Base-by-base conservation (phyloP, 2,113 vertebrate genomes). In the Notechis scutatus region DNA sequence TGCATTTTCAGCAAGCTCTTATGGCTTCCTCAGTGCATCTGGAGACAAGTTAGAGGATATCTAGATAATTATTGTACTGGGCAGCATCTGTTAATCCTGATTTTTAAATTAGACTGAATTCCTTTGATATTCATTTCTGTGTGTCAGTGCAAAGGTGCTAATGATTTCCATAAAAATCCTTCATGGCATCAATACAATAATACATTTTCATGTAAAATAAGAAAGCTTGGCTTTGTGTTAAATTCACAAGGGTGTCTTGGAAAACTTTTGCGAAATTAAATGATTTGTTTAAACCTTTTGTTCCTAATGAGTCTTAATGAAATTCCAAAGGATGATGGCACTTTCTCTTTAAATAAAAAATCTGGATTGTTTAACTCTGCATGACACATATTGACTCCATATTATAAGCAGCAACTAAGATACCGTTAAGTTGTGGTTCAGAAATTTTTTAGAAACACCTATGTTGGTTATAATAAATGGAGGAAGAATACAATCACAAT, bases 231-330 rank as follows among this genome's bases (percentile, higher is more conserved):
- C 95, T 95, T 57, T 23, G 56, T 18, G 86, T 87, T 57, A 93
- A 34, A 45, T 61, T 94, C 93, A 94, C 94, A 96, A 94, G 91
- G 94, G 92, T 69, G 94, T 94, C 88, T 92, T 91, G 93, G 93
- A 92, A 95, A 91, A 95, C 74, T 86, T 93, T 96, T 94, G 92
- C 93, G 91, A 94, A 94, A 92, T 91, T 89, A 92, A 52, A 64
- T 91, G 93, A 92, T 97, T 96, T 97, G 91, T 96, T 96, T 96
- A 94, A 95, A 26, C 1, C 95, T 94, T 96, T 97, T 96, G 94
- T 97, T 97, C 94, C 95, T 94, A 94, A 85, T 94, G 59, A 94
- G 94, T 96, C 94, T 95, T 97, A 94, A 95, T 93, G 94, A 93
- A 95, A 96, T 96, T 96, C 88, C 91, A 95, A 74, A 94, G 93